These are phyloP conservation scores for Tetramorium alpestre DNA, from an alignment of 1,140 invertebrate genomes.

Conservation along the genomic window DNA sequence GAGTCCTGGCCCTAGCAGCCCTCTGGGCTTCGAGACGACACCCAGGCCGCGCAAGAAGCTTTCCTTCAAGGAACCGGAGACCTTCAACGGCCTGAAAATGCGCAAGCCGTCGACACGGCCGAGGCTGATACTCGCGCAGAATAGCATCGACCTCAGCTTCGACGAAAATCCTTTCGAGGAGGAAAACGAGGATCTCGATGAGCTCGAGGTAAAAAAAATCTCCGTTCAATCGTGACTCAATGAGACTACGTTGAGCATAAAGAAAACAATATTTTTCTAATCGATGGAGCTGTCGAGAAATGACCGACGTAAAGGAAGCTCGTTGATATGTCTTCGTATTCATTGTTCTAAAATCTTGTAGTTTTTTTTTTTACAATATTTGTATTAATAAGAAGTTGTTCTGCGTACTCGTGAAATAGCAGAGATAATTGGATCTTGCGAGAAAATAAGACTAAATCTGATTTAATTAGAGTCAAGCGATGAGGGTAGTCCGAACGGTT, in stretches of 20 bases:
- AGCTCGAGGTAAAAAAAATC: slow-evolving; percentile 82
- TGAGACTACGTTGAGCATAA: not conserved
- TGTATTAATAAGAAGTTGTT: not conserved
- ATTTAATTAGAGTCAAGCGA: slow-evolving; percentile 95
- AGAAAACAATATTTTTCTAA: not conserved
- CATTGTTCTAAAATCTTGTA: not conserved
- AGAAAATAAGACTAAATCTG: slow-evolving; percentile 49
- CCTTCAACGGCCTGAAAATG: slow-evolving; percentile 85
- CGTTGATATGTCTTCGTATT: slow-evolving; percentile 1
- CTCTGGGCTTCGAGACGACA: slow-evolving; percentile 76
- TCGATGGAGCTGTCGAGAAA: not conserved
- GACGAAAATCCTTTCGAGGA: slow-evolving; percentile 81
- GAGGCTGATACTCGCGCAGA: slow-evolving; percentile 46
- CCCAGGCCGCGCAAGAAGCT: slow-evolving; percentile 93
- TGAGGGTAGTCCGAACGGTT: slow-evolving; percentile 98
- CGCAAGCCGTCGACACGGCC: slow-evolving; percentile 73
- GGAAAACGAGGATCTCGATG: slow-evolving; percentile 81
- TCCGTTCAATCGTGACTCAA: not conserved
- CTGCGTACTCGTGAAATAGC: not conserved
- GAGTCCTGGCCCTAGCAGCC: slow-evolving; percentile 77
- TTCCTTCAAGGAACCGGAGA: slow-evolving; percentile 94
- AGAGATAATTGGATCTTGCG: not conserved
- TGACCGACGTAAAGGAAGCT: slow-evolving; percentile 27
- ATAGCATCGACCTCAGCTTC: slow-evolving; percentile 58
- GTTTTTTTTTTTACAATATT: not conserved